Evolutionary conservation across 1,140 invertebrate genomes (phyloP).

Genomic region (Metaphire vulgaris): DNA sequence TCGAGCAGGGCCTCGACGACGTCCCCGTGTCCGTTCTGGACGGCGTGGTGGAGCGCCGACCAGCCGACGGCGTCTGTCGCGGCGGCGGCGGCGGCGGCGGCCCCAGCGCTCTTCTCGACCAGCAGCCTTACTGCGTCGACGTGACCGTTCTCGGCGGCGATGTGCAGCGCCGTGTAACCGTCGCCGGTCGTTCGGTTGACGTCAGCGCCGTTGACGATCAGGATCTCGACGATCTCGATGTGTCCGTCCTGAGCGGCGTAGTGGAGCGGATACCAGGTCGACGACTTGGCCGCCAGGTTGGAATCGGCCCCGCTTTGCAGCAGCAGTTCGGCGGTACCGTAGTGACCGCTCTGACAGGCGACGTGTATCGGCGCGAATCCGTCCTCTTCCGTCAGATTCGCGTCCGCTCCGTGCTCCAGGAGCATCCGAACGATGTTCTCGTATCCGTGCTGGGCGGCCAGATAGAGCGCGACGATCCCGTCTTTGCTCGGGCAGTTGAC

Average conservation of each 20-base stretch:
- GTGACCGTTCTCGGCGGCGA: conserved; percentile 43
- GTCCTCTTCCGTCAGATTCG: conserved; percentile 24
- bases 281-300: conserved; percentile 4
- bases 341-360: conserved; percentile 45
- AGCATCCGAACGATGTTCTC: background rate
- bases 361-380: conserved; percentile 30
- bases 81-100: background rate
- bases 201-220: conserved; percentile 50
- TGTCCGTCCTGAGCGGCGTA: conserved; percentile 26
- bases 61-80: conserved; percentile 24
- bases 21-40: conserved; percentile 39
- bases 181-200: conserved; percentile 48
- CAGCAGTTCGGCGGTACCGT: conserved; percentile 53
- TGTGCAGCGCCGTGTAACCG: conserved; percentile 47
- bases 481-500: conserved; percentile 24
- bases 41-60: conserved; percentile 29
- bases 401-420: conserved; percentile 11
- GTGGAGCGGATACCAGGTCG: conserved; percentile 26
- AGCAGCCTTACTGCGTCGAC: conserved; percentile 47
- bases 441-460: conserved; percentile 28
- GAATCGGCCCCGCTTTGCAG: conserved; percentile 39
- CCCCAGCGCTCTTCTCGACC: background rate
- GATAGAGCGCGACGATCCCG: conserved; percentile 22
- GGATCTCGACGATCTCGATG: conserved; percentile 21
- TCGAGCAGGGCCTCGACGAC: conserved; percentile 47